These are phyloP conservation scores for Hippoglossus hippoglossus DNA, from an alignment of 2,797 vertebrate species.

Conservation along the genomic window DNA sequence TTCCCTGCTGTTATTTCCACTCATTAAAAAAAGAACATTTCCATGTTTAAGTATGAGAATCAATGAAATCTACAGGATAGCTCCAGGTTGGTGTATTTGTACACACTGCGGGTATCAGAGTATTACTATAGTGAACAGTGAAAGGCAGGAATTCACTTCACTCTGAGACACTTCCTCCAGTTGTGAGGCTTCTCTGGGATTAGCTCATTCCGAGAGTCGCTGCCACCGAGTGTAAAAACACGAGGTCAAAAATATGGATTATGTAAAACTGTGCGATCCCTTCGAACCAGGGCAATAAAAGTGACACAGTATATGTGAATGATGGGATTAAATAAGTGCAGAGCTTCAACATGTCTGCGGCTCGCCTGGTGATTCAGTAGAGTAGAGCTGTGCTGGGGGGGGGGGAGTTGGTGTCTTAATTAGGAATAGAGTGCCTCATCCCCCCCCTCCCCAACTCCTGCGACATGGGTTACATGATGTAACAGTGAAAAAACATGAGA, in stretches of 20 bases:
- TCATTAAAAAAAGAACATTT: neutral
- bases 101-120: neutral
- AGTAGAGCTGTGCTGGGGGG: constrained; percentile 7
- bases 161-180: neutral
- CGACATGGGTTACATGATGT: constrained; percentile 36
- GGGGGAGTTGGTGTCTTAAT: constrained; percentile 14
- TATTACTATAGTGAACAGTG: neutral
- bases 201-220: constrained; percentile 9
- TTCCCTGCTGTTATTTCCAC: neutral
- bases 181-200: constrained; percentile 33
- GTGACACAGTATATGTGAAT: neutral
- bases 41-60: neutral
- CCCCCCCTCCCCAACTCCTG: constrained; percentile 12
- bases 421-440: constrained; percentile 22
- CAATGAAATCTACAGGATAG: neutral
- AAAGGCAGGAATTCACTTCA: constrained; percentile 1
- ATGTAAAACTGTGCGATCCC: constrained; percentile 35
- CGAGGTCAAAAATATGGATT: constrained; percentile 33
- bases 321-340: constrained; percentile 34
- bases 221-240: constrained; percentile 28
- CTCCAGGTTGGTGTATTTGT: constrained; percentile 14
- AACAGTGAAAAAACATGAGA: constrained; percentile 44
- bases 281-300: constrained; percentile 18
- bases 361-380: constrained; percentile 8
- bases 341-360: constrained; percentile 20